Percentiles rank a stretch among this genome's conserved stretches.
Conservation (phyloP, 1,140 invertebrate species). For the Aphis gossypii region DNA sequence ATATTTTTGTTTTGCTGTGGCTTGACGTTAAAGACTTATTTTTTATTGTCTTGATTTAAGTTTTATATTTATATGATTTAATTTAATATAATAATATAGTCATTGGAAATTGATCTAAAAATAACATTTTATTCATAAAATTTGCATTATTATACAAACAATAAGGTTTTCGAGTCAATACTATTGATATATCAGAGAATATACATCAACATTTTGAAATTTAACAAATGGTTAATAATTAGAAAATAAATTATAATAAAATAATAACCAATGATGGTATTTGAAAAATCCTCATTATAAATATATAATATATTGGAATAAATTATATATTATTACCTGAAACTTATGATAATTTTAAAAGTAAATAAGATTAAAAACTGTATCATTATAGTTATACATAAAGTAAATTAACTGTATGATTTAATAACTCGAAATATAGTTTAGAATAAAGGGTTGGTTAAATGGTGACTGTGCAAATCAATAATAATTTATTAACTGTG, state of each 20-base stretch:
- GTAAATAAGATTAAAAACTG: not conserved
- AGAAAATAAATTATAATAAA: not conserved
- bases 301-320: not conserved
- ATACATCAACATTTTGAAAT: not conserved
- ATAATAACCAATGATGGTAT: not conserved
- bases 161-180: not conserved
- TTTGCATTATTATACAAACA: not conserved
- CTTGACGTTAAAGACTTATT: too few relatives aligned
- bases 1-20: too few relatives aligned
- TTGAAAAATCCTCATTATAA: too few relatives aligned
- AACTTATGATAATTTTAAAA: not conserved
- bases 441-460: not conserved
- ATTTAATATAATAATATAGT: too few relatives aligned
- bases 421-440: not conserved
- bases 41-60: too few relatives aligned
- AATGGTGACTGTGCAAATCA: not conserved
- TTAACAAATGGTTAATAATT: not conserved
- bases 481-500: not conserved
- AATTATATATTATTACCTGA: not conserved
- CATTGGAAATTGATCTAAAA: not conserved
- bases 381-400: not conserved
- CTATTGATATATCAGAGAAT: not conserved
- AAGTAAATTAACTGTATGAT: not conserved
- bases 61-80: too few relatives aligned
- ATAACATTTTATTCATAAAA: not conserved